Evolutionary conservation across 2,113 vertebrate genomes (phyloP).

Genomic region (Sturnus vulgaris): DNA sequence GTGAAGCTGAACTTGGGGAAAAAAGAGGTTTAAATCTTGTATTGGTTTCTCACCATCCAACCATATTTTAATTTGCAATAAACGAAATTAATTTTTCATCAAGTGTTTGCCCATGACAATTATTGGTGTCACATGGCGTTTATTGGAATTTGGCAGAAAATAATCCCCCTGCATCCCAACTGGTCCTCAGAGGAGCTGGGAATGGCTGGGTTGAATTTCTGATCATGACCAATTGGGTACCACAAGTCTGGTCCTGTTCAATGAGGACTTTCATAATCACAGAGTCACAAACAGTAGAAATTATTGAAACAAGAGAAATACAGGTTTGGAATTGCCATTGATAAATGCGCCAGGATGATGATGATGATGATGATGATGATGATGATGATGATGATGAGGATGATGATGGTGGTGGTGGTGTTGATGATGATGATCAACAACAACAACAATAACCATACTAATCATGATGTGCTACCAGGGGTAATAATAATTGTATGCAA

Average conservation of each 20-base stretch:
- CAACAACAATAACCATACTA: too few species aligned
- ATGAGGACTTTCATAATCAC: neutral
- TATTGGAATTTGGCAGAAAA: neutral
- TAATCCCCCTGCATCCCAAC: neutral
- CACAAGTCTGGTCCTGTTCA: neutral
- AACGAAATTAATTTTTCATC: neutral
- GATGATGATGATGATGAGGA: neutral
- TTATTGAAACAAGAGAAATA: neutral
- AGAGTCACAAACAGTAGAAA: neutral
- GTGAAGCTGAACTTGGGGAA: neutral
- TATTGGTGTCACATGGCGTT: neutral
- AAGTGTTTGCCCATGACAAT: neutral
- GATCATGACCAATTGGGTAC: rapidly evolving
- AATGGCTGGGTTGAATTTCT: neutral
- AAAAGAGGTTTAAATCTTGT: neutral
- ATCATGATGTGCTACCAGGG: neutral
- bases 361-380: neutral
- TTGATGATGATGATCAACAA: too few species aligned
- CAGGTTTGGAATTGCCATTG: neutral
- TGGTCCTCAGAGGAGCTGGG: neutral
- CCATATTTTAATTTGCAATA: neutral
- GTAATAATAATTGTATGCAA: neutral
- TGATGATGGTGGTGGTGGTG: neutral
- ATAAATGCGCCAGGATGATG: neutral
- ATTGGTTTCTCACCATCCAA: neutral